Evolutionary conservation across 2,113 vertebrate genomes (phyloP).

Genomic region (Empidonax alnorum): DNA sequence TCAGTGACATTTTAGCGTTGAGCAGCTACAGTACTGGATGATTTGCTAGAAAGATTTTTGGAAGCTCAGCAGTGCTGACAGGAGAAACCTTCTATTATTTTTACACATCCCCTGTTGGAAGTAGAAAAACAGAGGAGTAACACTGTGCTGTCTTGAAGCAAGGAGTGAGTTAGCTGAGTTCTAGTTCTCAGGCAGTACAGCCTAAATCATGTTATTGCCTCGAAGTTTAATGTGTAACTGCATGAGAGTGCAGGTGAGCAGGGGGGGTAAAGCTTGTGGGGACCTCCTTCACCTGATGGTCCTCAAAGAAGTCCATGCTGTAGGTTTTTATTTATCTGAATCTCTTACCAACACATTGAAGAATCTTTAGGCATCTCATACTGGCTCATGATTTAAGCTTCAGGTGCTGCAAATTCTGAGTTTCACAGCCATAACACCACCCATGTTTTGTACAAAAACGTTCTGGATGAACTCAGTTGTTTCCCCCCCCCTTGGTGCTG

Average conservation of each 20-base stretch:
- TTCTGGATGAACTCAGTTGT: not conserved
- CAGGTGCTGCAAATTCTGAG: not conserved
- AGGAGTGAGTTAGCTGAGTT: not conserved
- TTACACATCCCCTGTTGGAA: not conserved
- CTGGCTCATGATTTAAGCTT: not conserved
- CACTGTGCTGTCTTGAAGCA: not conserved
- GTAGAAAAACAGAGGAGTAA: not conserved
- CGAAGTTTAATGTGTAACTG: not conserved
- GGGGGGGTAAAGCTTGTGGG: not conserved
- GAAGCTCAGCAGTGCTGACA: not conserved
- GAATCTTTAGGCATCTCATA: not conserved
- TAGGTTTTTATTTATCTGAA: not conserved
- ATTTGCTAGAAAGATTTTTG: not conserved
- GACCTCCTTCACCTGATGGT: not conserved
- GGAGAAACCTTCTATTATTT: not conserved
- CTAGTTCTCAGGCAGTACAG: not conserved
- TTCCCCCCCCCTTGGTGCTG: fast-evolving
- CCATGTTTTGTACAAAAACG: not conserved
- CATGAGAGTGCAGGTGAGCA: not conserved
- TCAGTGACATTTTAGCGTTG: not conserved
- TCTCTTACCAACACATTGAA: not conserved
- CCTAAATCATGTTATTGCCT: not conserved
- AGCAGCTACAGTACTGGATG: not conserved
- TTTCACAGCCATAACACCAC: fast-evolving
- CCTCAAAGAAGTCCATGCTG: fast-evolving